These are phyloP conservation scores for Notolepis coatsorum DNA, from an alignment of 2,797 vertebrate genomes.

Conservation along the genomic window DNA sequence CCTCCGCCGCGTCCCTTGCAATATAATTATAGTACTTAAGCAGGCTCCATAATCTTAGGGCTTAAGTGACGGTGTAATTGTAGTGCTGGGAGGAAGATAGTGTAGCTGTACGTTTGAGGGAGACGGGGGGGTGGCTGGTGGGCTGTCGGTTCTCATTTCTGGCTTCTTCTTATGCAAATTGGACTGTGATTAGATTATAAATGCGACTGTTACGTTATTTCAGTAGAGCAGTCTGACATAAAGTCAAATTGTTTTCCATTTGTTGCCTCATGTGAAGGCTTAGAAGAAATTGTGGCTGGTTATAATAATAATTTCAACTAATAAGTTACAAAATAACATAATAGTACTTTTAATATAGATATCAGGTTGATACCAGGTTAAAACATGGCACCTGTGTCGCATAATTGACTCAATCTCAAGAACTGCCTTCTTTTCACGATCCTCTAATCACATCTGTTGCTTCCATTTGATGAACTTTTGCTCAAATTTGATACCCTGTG, in stretches of 20 bases:
- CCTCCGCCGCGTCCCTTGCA: conserved; percentile 27
- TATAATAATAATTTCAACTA: too few species aligned
- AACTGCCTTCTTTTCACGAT: too few species aligned
- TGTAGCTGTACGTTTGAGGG: conserved; percentile 3
- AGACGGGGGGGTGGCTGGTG: conserved; percentile 13
- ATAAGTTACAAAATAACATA: too few species aligned
- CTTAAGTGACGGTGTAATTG: conserved; percentile 50
- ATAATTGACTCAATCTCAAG: too few species aligned
- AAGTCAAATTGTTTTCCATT: too few species aligned
- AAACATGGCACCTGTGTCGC: too few species aligned
- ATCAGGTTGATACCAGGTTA: too few species aligned
- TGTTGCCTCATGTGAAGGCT: background rate
- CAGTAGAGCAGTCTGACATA: background rate
- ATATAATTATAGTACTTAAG: conserved; percentile 53
- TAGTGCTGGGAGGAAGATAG: conserved; percentile 36
- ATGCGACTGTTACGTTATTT: background rate
- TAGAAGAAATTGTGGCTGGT: too few species aligned
- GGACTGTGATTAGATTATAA: conserved; percentile 9
- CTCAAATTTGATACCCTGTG: too few species aligned
- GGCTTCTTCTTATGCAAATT: conserved; percentile 16
- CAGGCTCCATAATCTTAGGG: conserved; percentile 47
- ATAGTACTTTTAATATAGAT: too few species aligned
- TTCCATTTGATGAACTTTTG: too few species aligned
- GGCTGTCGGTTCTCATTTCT: conserved; percentile 27
- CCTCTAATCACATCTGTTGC: too few species aligned